phyloP scores from a whole-genome alignment of 2,113 vertebrate species.

The Misgurnus mizolepis region DNA sequence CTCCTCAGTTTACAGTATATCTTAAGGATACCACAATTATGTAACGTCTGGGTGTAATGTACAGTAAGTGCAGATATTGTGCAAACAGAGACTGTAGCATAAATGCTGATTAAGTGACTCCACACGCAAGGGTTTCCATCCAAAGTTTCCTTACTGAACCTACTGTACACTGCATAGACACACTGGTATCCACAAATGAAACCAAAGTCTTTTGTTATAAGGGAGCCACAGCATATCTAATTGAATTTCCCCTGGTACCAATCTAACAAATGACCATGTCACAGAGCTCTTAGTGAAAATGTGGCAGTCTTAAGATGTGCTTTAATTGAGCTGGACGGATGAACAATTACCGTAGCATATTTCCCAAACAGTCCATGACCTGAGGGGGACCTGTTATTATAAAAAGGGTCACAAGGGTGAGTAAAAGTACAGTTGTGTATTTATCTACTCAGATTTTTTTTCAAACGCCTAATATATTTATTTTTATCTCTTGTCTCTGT shows the following conservation, averaged over 20 bases:
- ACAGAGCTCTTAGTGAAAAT: conserved; percentile 53
- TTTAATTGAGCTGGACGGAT: conserved; percentile 72
- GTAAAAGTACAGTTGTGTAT: not conserved
- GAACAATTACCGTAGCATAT: conserved; percentile 73
- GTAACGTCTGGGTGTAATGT: no score
- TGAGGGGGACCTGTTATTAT: conserved; percentile 58
- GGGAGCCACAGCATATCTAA: conserved; percentile 69
- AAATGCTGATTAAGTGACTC: not conserved
- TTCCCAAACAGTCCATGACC: conserved; percentile 67
- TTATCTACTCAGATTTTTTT: no score
- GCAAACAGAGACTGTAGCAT: not conserved
- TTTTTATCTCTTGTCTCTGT: no score
- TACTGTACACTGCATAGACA: conserved; percentile 35
- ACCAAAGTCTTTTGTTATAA: conserved; percentile 69
- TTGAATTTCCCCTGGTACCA: conserved; percentile 62
- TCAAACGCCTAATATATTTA: no score
- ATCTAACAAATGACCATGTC: conserved; percentile 55
- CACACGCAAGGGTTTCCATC: not conserved
- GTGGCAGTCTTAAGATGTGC: conserved; percentile 51
- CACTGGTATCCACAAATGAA: conserved; percentile 67
- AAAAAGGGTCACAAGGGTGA: conserved; percentile 52
- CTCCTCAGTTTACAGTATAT: no score
- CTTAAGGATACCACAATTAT: no score
- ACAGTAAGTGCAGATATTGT: not conserved
- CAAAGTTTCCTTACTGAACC: conserved; percentile 47